Conservation (phyloP, 92 coral and sea anemone genomes). For the Siderastrea siderea region DNA sequence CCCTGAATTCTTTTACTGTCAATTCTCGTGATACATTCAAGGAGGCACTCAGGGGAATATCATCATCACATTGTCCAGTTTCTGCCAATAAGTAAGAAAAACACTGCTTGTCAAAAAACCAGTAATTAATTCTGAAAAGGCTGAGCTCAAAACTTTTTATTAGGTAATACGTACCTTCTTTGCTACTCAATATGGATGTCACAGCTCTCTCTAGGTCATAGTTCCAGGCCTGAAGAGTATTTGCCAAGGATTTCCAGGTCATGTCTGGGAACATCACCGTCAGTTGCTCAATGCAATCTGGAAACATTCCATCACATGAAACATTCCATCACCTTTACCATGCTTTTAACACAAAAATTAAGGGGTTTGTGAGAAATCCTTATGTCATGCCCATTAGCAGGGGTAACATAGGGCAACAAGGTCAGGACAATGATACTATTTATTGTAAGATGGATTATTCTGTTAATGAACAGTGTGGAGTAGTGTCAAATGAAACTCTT, state of each 20-base stretch:
- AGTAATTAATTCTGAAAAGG: not conserved
- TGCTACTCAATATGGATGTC: slow-evolving; percentile 29
- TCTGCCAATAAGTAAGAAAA: not conserved
- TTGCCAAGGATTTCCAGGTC: slow-evolving; percentile 17
- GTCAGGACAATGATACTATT: not conserved
- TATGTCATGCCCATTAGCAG: slow-evolving; percentile 13
- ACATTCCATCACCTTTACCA: not conserved
- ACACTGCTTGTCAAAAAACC: not conserved
- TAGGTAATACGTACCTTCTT: not conserved
- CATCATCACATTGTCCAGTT: slow-evolving; percentile 10
- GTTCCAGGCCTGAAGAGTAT: slow-evolving; percentile 16
- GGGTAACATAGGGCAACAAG: slow-evolving; percentile 4
- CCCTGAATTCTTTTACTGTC: slow-evolving; percentile 33
- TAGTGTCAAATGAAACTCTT: not conserved
- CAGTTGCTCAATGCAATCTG: slow-evolving; percentile 28
- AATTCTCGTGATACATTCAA: slow-evolving; percentile 1
- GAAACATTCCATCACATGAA: not conserved
- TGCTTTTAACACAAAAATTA: not conserved
- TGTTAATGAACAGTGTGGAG: slow-evolving; percentile 19
- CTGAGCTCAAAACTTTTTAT: not conserved
- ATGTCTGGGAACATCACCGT: slow-evolving; percentile 38
- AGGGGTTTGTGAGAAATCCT: too few species aligned
- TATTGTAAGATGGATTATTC: slow-evolving; percentile 10
- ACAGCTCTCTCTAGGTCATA: slow-evolving; percentile 33
- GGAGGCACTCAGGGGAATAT: slow-evolving; percentile 31